phyloP scores from a whole-genome alignment of 2,888 invertebrate genomes.

The Diarsia rubi region DNA sequence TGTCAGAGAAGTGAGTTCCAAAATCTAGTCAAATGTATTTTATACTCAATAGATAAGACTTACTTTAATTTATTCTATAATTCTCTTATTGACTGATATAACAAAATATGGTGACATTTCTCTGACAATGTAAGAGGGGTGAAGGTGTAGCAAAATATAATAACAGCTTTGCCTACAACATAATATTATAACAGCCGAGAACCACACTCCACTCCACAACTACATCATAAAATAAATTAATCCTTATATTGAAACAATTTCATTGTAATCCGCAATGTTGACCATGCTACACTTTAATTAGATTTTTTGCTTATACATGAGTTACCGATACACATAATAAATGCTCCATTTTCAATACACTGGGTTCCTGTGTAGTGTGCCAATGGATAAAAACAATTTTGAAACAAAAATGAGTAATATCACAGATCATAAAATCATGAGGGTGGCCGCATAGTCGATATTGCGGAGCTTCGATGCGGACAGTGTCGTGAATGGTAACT shows the following conservation, averaged over 20 bases:
- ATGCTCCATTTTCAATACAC: constrained; percentile 61
- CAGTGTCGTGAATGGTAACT: constrained; percentile 65
- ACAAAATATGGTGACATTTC: constrained; percentile 47
- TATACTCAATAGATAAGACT: constrained; percentile 28
- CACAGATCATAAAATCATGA: constrained; percentile 65
- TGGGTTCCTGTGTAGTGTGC: constrained; percentile 26
- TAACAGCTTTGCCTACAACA: constrained; percentile 56
- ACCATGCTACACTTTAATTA: constrained; percentile 58
- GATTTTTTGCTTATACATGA: constrained; percentile 49
- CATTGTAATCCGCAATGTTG: constrained; percentile 65
- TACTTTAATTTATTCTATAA: constrained; percentile 22
- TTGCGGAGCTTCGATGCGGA: constrained; percentile 63
- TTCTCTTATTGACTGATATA: constrained; percentile 25
- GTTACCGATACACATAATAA: constrained; percentile 60
- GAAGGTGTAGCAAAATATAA: constrained; percentile 40
- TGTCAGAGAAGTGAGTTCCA: constrained; percentile 50
- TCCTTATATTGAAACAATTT: constrained; percentile 68
- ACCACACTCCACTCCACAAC: constrained; percentile 62
- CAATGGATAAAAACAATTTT: constrained; percentile 63
- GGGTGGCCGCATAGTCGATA: constrained; percentile 60
- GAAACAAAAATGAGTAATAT: constrained; percentile 59
- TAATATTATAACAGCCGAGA: constrained; percentile 47
- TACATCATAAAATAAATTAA: constrained; percentile 65
- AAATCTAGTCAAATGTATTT: constrained; percentile 30
- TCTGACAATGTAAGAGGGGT: constrained; percentile 52